Conservation (phyloP, 1,140 invertebrate genomes). For the Megathymus violae region DNA sequence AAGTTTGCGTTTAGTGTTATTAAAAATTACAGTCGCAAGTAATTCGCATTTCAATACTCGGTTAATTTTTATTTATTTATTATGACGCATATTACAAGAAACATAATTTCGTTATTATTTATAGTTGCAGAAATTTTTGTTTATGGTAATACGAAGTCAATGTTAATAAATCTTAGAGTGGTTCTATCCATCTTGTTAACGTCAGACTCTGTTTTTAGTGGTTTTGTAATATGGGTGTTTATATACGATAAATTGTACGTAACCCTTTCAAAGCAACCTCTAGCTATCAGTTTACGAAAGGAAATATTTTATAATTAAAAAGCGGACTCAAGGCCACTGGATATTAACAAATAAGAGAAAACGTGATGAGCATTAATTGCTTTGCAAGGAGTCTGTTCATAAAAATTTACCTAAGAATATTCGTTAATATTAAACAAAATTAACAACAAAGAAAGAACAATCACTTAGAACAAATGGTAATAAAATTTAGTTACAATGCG, state of each 20-base stretch:
- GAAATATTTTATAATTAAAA: conserved; percentile 11
- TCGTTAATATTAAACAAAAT: conserved; percentile 78
- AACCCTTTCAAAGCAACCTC: conserved; percentile 3
- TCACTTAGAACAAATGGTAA: conserved; percentile 81
- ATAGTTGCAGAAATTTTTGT: too few species aligned
- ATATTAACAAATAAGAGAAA: conserved; percentile 8
- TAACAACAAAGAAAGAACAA: conserved; percentile 82
- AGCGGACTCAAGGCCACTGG: conserved; percentile 21
- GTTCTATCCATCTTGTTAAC: too few species aligned
- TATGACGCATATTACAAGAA: background rate
- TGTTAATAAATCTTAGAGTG: too few species aligned
- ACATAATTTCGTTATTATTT: too few species aligned
- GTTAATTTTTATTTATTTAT: background rate
- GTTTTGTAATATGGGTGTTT: background rate
- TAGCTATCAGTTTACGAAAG: conserved; percentile 14
- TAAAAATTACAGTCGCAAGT: conserved; percentile 17
- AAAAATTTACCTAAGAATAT: conserved; percentile 53
- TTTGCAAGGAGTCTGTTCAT: conserved; percentile 49
- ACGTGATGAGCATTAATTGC: conserved; percentile 59
- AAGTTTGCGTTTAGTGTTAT: conserved; percentile 19
- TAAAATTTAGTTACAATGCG: conserved; percentile 79
- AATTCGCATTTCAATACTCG: conserved; percentile 8
- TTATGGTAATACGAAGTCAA: too few species aligned
- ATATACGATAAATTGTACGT: background rate
- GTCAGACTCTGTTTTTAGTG: background rate